phyloP scores from a whole-genome alignment of 1,140 invertebrate genomes.

The Meloidogyne floridensis region DNA sequence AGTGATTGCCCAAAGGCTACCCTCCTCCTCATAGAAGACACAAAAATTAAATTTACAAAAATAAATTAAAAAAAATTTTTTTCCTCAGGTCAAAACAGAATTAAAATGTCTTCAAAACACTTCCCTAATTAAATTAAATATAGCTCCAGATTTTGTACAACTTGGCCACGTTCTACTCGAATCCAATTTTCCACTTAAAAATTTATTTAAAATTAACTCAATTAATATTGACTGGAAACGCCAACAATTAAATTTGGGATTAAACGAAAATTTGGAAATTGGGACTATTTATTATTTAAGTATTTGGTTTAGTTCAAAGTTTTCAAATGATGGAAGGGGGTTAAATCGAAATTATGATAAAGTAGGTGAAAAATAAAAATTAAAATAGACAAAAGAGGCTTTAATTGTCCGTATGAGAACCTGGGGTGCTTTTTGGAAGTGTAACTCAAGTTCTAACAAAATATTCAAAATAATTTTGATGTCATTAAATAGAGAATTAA shows the following conservation, averaged over 20 bases:
- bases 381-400: neutral
- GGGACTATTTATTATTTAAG: neutral
- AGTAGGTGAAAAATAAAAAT: neutral
- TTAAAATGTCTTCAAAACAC: conserved; percentile 16
- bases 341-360: neutral
- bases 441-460: neutral
- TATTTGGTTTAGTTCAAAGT: neutral
- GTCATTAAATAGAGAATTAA: neutral
- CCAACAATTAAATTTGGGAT: neutral
- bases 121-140: neutral
- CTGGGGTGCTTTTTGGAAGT: no score
- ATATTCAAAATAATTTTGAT: neutral
- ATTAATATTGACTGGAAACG: neutral
- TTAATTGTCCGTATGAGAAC: no score
- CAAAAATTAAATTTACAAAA: neutral
- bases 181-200: neutral
- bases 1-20: neutral
- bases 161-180: neutral
- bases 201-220: neutral
- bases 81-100: neutral
- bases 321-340: neutral
- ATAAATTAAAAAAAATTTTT: no score
- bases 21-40: neutral
- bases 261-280: neutral
- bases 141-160: conserved; percentile 5